Percentiles rank a stretch among this genome's conserved stretches.
Conservation (phyloP, 2,113 vertebrate species). For the Nycticryphes semicollaris region DNA sequence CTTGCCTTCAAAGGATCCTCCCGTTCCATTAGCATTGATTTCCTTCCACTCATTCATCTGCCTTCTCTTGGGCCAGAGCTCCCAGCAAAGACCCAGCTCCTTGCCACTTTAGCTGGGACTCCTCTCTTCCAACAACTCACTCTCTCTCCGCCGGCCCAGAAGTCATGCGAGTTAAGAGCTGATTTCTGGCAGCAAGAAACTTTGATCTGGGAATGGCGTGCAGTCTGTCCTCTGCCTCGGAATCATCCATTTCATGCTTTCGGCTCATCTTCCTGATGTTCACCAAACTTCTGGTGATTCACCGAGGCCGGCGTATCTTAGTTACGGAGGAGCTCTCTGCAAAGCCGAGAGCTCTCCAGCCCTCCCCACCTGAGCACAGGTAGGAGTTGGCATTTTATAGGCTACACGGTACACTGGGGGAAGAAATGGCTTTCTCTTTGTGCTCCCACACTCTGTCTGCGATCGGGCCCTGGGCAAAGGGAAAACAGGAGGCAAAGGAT, state of each 20-base stretch:
- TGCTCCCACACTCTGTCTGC: not conserved
- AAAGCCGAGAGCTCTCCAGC: not conserved
- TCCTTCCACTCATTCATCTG: not conserved
- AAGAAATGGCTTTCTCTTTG: not conserved
- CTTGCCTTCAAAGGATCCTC: not conserved
- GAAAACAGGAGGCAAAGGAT: not conserved
- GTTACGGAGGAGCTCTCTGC: not conserved
- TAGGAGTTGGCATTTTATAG: not conserved
- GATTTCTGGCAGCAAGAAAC: slow-evolving; percentile 7
- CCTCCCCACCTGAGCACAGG: not conserved
- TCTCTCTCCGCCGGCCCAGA: not conserved
- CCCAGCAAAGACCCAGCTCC: not conserved
- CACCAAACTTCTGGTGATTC: not conserved
- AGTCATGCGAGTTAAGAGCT: not conserved
- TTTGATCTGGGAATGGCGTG: not conserved
- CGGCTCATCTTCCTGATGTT: not conserved
- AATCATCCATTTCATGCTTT: not conserved
- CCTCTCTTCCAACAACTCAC: not conserved
- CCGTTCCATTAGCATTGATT: not conserved
- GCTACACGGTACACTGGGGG: not conserved
- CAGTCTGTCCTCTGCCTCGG: not conserved
- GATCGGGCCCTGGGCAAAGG: not conserved
- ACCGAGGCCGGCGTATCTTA: not conserved
- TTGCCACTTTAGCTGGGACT: not conserved
- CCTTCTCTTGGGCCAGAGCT: not conserved